Evolutionary conservation across 2,888 invertebrate genomes (phyloP).

Genomic region (Hoplodrina blanda): DNA sequence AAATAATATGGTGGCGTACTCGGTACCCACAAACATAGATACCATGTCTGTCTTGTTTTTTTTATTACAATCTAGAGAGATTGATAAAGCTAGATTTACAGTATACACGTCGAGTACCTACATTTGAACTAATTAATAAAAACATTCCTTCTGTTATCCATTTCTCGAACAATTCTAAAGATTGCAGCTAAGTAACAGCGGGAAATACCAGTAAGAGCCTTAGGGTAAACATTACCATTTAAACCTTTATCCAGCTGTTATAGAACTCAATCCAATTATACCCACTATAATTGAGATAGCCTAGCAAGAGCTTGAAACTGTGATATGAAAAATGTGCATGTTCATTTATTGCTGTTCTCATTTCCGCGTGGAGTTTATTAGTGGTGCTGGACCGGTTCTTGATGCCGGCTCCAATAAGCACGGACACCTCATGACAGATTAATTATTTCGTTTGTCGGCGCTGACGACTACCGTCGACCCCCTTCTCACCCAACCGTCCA

Average conservation of each 20-base stretch:
- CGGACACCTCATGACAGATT: slow-evolving; percentile 80
- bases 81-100: not conserved
- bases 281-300: slow-evolving; percentile 25
- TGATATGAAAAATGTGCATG: slow-evolving; percentile 41
- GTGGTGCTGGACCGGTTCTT: slow-evolving; percentile 61
- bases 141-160: slow-evolving; percentile 20
- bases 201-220: slow-evolving; percentile 35
- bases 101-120: too few species aligned
- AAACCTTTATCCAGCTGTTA: slow-evolving; percentile 36
- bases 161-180: slow-evolving; percentile 34
- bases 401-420: slow-evolving; percentile 65
- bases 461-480: slow-evolving; percentile 43
- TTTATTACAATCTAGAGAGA: not conserved
- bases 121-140: slow-evolving; percentile 24
- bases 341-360: slow-evolving; percentile 32
- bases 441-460: slow-evolving; percentile 79
- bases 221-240: slow-evolving; percentile 29
- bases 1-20: slow-evolving; percentile 28
- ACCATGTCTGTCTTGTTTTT: not conserved
- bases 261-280: slow-evolving; percentile 35
- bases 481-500: slow-evolving; percentile 29
- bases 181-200: slow-evolving; percentile 26
- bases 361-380: slow-evolving; percentile 57
- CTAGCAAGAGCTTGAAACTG: slow-evolving; percentile 26
- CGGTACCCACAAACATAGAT: slow-evolving; percentile 25